phyloP scores from a whole-genome alignment of 2,888 invertebrate genomes.

The Tetropium fuscum region DNA sequence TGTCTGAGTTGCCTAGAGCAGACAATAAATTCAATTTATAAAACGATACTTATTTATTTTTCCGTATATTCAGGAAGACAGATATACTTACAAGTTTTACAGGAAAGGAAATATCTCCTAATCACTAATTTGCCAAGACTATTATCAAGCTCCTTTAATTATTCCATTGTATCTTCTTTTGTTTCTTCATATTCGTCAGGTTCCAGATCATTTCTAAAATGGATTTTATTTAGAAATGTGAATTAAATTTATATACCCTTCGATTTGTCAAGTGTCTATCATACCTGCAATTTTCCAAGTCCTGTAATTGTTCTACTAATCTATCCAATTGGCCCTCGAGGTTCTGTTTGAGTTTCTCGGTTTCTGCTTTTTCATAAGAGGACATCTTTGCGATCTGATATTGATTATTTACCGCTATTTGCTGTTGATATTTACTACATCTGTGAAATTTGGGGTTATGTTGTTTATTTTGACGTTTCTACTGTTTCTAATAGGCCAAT shows the following conservation, averaged over 20 bases:
- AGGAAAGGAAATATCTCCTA: constrained; percentile 76
- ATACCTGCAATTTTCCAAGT: constrained; percentile 78
- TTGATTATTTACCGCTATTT: constrained; percentile 22
- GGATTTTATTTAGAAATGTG: too few species aligned
- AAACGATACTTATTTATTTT: neutral
- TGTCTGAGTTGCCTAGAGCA: constrained; percentile 75
- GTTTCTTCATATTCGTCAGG: constrained; percentile 76
- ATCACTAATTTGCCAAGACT: constrained; percentile 73
- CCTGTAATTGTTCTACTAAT: constrained; percentile 76
- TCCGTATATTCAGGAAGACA: too few species aligned
- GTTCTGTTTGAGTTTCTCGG: constrained; percentile 73
- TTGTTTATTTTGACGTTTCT: constrained; percentile 48
- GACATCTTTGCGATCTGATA: too few species aligned
- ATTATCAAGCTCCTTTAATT: constrained; percentile 76
- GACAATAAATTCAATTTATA: too few species aligned
- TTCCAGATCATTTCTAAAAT: constrained; percentile 72
- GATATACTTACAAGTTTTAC: constrained; percentile 72
- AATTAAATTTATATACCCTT: too few species aligned
- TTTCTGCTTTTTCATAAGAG: constrained; percentile 72
- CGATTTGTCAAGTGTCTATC: neutral
- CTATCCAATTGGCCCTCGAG: constrained; percentile 77
- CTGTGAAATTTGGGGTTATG: constrained; percentile 47
- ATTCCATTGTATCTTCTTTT: constrained; percentile 77
- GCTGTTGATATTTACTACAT: constrained; percentile 56
- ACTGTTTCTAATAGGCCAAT: constrained; percentile 37